Base-by-base conservation (phyloP, 2,888 invertebrate species). In the Alsophila aescularia region DNA sequence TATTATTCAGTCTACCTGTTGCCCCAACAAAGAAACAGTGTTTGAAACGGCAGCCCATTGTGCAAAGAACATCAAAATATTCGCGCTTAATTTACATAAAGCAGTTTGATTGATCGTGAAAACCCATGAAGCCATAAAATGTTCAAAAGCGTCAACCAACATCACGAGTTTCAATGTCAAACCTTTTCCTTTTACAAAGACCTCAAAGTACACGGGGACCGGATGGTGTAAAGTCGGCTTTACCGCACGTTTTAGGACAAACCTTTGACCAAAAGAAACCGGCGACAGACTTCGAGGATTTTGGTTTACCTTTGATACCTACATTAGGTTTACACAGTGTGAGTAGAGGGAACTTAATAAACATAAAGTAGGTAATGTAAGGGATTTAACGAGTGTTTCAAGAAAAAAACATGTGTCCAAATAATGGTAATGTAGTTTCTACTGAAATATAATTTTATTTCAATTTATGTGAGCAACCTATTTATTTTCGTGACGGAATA, bases 161-260 rank as follows among this genome's bases (percentile, higher is more conserved):
- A 10, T 41, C 29, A 24, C 3, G 2, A 42, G 8, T 13, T 27
- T 27, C 12, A 27, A 16, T 50, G 34, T 42, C 41, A 29, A 32
- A 44, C 32, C n/a, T 45, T 45, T 29, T 10, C 13, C 8, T 41
- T 45, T 39, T 32, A 21, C 32, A 39, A 52, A 40, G 44, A 13
- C 10, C 31, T 44, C 27, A 34, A 45, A 52, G 44, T 52, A 29
- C 29, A 13, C n/a, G 12, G 0, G 12, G 1, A 13, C 27, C n/a
- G n/a, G n/a, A n/a, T n/a, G 14, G 14, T 35, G 12, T 36, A 52
- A 36, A 35, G 18, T 21, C 14, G 21, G 24, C 37, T n/a, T 29
- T 32, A 39, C 39, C 44, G 34, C 39, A 37, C 34, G 31, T 52
- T 52, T 52, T 29, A 15, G 52, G 41, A 35, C 40, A 41, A 35